Evolutionary conservation across 2,113 vertebrate species (phyloP), one percentile per base, ranked within the genome.

Genomic region (Heliornis fulica): DNA sequence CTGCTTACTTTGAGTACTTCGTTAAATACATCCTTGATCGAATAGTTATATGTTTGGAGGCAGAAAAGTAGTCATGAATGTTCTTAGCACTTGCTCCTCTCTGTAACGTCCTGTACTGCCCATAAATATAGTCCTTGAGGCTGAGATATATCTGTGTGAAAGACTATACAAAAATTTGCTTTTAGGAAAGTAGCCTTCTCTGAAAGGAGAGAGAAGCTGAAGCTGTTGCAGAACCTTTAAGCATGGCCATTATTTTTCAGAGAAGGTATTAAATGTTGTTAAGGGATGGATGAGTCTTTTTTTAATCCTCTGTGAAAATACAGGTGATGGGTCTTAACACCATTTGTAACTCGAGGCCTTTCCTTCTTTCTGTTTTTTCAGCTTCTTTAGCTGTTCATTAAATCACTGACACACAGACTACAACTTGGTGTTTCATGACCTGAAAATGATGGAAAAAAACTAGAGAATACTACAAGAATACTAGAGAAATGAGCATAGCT

Each of bases 71-170:
- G 34, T 78, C n/a, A 45, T 8, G 25, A 51, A 51, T 11, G 18
- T 56, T 61, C 50, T 72, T 70, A 60, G 57, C 2, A 1, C 19
- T 22, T 50, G 9, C 32, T 89, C 94, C 81, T 94, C 61, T 95
- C 70, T 90, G 65, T 84, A 63, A 54, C 28, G 7, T 84, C 82
- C 41, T 87, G 74, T 65, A 31, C 70, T 70, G 75, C 32, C 80
- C 17, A 0, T 51, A 43, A 69, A 41, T 1, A 0, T 65, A 25
- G 7, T 60, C 4, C 25, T 65, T 45, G 9, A 10, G 64, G 21
- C 65, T 1, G 3, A 69, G 81, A 59, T 57, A 9, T 43, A 12
- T 74, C 60, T 72, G 6, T 48, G 46, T 82, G 65, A 43, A 74
- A 87, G n/a, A 48, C 10, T 10, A 54, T 53, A 46, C 20, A 34